Evolutionary conservation across 1,140 invertebrate genomes (phyloP).

Genomic region (Colletes latitarsis): DNA sequence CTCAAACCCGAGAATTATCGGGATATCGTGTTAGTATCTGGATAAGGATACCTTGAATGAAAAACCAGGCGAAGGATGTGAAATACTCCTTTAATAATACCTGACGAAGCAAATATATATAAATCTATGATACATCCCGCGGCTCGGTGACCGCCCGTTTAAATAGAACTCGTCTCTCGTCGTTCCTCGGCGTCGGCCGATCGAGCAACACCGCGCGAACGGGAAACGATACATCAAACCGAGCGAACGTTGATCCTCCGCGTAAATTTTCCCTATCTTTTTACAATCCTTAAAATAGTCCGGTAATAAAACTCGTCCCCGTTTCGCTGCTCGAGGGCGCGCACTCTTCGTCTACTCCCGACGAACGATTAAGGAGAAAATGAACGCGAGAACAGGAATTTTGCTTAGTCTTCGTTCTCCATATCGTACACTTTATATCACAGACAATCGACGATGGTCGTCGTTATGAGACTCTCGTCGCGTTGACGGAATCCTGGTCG

Average conservation of each 20-base stretch:
- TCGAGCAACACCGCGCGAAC: not conserved
- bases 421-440: conserved; percentile 60
- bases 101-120: conserved; percentile 62
- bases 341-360: no score
- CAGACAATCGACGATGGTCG: conserved; percentile 62
- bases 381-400: not conserved
- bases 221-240: not conserved
- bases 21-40: conserved; percentile 3
- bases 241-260: not conserved
- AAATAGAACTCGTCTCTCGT: conserved; percentile 43
- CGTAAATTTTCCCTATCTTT: conserved; percentile 36
- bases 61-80: conserved; percentile 38
- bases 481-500: conserved; percentile 70
- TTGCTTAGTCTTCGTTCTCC: conserved; percentile 28
- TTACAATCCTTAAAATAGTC: conserved; percentile 39
- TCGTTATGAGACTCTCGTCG: conserved; percentile 68
- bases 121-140: conserved; percentile 65
- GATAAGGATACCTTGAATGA: conserved; percentile 21
- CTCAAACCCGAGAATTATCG: conserved; percentile 1
- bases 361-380: conserved; percentile 12
- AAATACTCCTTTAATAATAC: conserved; percentile 70
- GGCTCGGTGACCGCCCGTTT: conserved; percentile 37
- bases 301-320: not conserved
- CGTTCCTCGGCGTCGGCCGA: not conserved
- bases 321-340: not conserved